phyloP scores from a whole-genome alignment of 2,797 vertebrate genomes.

The Pteronotus mesoamericanus region DNA sequence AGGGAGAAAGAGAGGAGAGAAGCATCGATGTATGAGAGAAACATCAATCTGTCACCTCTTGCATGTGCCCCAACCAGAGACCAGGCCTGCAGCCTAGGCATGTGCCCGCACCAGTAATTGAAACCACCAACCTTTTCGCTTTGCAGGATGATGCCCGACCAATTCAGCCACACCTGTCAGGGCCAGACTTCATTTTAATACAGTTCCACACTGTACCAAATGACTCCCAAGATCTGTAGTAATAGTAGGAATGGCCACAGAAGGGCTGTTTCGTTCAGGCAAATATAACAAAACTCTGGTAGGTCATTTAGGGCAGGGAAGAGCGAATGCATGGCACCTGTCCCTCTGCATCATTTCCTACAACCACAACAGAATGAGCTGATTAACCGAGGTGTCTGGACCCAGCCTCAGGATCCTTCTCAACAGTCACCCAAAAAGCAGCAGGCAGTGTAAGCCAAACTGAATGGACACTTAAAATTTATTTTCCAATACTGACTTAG shows the following conservation, averaged over 20 bases:
- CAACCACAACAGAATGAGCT: accelerated
- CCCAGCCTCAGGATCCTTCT: neutral
- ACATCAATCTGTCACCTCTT: too few relatives aligned
- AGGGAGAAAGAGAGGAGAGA: neutral
- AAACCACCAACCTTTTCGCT: neutral
- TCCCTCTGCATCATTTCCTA: neutral
- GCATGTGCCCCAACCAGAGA: neutral
- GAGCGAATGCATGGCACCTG: neutral
- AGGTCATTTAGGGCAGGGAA: neutral
- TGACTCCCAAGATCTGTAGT: neutral
- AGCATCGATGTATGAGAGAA: neutral
- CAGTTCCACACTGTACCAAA: neutral
- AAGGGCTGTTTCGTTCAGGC: neutral
- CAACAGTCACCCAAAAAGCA: neutral
- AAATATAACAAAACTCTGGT: neutral
- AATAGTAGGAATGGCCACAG: neutral
- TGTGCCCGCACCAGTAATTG: neutral
- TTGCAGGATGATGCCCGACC: neutral
- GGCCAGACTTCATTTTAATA: neutral
- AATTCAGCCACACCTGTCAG: neutral
- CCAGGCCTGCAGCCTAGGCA: neutral
- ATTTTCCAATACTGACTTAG: neutral
- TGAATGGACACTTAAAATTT: neutral
- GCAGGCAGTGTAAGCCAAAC: neutral
- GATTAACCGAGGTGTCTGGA: neutral